Base-by-base conservation (phyloP, 2,113 vertebrate genomes). In the Nycticebus coucang region DNA sequence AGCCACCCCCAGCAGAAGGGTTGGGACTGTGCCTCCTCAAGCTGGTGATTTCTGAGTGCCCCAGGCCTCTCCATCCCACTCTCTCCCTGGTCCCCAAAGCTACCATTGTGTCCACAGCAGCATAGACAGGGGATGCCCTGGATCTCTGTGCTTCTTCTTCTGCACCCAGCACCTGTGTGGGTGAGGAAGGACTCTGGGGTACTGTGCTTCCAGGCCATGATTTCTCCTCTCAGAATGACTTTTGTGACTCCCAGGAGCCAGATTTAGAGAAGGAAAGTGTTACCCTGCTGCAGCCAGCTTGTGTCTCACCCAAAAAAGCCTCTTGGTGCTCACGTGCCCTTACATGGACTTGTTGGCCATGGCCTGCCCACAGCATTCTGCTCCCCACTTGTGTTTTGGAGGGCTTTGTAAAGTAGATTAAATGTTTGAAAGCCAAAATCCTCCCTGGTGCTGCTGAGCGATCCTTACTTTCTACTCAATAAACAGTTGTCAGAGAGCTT, bases 401-500 rank as follows among this genome's bases (percentile, higher is more conserved):
- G 60, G 57, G 41, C 83, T 96, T 86, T 85, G 95, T 60, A 96
- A 97, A 98, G 89, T 71, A 88, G 79, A 97, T 96, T 94, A 94
- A 72, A 94, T 89, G 77, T 98, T 97, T 97, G 94, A 98, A 98
- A 98, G 85, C 88, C 18, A 89, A 97, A 97, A 97, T 97, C 86
- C 77, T 91, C 97, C 89, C 96, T 87, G 75, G 88, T 96, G 87
- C 97, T 97, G 94, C 89, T 95, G 95, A 98, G 97, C 92, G 45
- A 13, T 98, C 97, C 96, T 74, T 97, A 97, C 95, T 97, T 97
- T 95, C 89, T 98, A 96, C 96, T 98, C 94, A 96, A 93, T 98
- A 98, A 98, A 98, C 98, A 98, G 64, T 96, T 98, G 98, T 97
- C 97, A 98, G 92, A 60, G 89, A 95, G 88, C 97, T 97, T 97